Evolutionary conservation across 1,140 invertebrate genomes (phyloP).

Genomic region (Drosophila erecta): DNA sequence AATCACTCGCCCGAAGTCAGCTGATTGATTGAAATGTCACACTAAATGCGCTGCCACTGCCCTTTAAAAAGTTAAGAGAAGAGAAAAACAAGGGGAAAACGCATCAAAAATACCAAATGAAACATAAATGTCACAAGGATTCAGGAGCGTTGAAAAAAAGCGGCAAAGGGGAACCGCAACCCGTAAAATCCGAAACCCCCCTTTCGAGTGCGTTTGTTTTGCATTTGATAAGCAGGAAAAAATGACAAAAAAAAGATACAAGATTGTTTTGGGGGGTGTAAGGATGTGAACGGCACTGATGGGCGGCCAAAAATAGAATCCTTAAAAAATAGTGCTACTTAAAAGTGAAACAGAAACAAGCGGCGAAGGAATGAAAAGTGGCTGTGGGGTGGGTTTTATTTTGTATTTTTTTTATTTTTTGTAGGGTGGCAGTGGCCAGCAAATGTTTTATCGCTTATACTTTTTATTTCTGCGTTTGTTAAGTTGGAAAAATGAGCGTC

Average conservation of each 20-base stretch:
- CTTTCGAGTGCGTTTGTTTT: conserved; percentile 72
- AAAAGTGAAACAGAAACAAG: conserved; percentile 68
- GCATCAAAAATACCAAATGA: conserved; percentile 80
- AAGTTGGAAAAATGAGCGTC: conserved; percentile 84
- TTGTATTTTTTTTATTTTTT: conserved; percentile 7
- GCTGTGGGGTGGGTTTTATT: conserved; percentile 10
- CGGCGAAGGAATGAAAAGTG: conserved; percentile 56
- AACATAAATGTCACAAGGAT: conserved; percentile 73
- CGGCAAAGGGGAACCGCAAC: conserved; percentile 44
- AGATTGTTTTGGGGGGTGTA: conserved; percentile 58
- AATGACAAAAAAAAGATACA: conserved; percentile 52
- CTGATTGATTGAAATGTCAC: conserved; percentile 84
- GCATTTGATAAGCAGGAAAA: conserved; percentile 82
- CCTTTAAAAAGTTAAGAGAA: conserved; percentile 28
- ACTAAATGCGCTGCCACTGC: conserved; percentile 58
- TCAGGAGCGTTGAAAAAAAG: background rate
- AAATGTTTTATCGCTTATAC: conserved; percentile 84
- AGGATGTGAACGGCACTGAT: conserved; percentile 14
- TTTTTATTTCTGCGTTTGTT: conserved; percentile 74
- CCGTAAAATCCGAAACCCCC: conserved; percentile 27
- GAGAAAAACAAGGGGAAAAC: conserved; percentile 63
- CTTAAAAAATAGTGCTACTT: conserved; percentile 84
- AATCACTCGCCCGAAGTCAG: conserved; percentile 26
- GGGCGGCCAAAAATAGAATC: conserved; percentile 69
- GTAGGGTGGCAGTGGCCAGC: conserved; percentile 54